These are phyloP conservation scores for Dicyrtomina minuta DNA, from an alignment of 2,888 invertebrate genomes.

Conservation along the genomic window DNA sequence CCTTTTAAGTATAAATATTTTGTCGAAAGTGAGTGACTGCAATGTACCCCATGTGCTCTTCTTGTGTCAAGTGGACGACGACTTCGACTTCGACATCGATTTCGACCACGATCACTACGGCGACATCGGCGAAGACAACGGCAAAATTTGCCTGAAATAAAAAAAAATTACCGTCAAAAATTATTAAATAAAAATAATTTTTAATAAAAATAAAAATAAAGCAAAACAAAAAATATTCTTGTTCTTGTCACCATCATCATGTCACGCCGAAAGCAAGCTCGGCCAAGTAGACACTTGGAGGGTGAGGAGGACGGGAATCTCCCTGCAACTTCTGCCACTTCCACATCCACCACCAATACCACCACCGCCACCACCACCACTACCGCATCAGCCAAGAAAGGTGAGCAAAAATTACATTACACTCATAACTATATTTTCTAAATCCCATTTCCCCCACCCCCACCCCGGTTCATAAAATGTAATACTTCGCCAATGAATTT, in stretches of 20 bases:
- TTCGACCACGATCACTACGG: background rate
- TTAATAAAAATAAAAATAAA: background rate
- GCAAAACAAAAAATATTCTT: background rate
- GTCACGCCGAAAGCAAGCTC: conserved; percentile 51
- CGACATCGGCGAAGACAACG: background rate
- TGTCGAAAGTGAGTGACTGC: conserved; percentile 26
- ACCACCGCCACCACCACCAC: background rate
- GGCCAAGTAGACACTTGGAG: conserved; percentile 47
- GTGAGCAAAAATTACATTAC: conserved; percentile 7
- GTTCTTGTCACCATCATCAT: conserved; percentile 35
- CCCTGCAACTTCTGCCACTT: conserved; percentile 9
- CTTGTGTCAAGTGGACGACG: conserved; percentile 28
- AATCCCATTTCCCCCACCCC: too few relatives aligned
- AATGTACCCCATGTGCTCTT: conserved; percentile 31
- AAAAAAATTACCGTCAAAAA: background rate
- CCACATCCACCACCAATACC: background rate
- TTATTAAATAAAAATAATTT: background rate
- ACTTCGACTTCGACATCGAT: background rate
- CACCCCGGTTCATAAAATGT: background rate
- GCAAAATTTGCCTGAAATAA: background rate
- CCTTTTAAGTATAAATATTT: too few relatives aligned
- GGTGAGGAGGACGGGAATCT: conserved; percentile 41
- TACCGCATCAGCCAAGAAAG: conserved; percentile 24
- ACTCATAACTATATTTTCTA: background rate
- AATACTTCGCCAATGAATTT: too few relatives aligned